Percentiles rank a stretch among this genome's conserved stretches.
These are phyloP conservation scores for Anolis sagrei DNA, from an alignment of 2,113 vertebrate genomes.

Conservation along the genomic window DNA sequence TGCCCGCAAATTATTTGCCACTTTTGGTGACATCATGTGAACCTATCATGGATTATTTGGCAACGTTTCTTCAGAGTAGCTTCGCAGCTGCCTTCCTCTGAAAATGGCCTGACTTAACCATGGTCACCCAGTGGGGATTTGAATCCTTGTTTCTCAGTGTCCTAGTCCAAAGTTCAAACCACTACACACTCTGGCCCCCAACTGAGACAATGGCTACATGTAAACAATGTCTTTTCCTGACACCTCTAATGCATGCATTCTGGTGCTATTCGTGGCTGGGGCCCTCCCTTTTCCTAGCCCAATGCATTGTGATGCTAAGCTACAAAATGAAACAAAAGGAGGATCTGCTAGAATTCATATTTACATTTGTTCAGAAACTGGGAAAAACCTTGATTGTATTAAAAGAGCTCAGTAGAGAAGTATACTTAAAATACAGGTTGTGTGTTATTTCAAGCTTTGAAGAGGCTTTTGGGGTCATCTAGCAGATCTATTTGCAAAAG, in stretches of 20 bases:
- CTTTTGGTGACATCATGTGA: too few species aligned
- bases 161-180: too few species aligned
- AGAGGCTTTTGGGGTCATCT: neutral
- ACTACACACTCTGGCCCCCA: too few species aligned
- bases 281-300: neutral
- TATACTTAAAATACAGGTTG: neutral
- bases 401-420: neutral
- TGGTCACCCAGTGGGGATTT: too few species aligned
- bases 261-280: too few species aligned
- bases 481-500: neutral
- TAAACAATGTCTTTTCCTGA: neutral
- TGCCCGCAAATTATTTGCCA: too few species aligned
- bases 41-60: too few species aligned
- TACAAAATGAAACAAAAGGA: neutral
- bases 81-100: too few species aligned
- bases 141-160: too few species aligned
- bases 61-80: too few species aligned
- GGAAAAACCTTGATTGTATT: neutral
- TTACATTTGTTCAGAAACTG: neutral
- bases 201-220: too few species aligned
- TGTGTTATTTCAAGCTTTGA: constrained; percentile 1
- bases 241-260: neutral
- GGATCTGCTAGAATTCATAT: neutral
- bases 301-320: neutral
- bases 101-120: too few species aligned